Evolutionary conservation across 2,888 invertebrate genomes (phyloP), one percentile per base, ranked within the genome.

Genomic region (Ptychoptera contaminata): DNA sequence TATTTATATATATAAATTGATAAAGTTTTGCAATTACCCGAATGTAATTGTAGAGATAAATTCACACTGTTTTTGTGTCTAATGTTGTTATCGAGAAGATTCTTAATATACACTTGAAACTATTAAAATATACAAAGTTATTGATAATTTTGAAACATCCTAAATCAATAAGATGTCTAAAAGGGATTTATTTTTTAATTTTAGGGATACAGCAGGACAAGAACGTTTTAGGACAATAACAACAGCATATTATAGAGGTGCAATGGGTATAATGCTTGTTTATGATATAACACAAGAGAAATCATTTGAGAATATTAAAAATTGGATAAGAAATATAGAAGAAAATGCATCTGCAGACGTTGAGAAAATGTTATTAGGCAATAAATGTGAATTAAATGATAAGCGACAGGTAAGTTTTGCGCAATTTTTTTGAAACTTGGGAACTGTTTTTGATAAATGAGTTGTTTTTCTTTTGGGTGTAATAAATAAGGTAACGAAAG

Each of bases 261-360:
- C 97, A 37, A 98, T 98, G 96, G 98, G 98, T 49, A 98, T 98
- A 54, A 94, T 97, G 92, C 74, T 97, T 53, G 96, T 96, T 35
- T 98, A 98, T 67, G 98, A 98, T 68, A 96, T 98, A 54, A 97
- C 97, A 56, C 96, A 94, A 70, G 96, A 94, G 62, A 96, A 96
- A 69, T 94, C 93, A 56, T 97, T 98, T 70, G 92, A 97, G 67
- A 97, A 97, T 63, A 97, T 98, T 47, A 91, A 94, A 63, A 97
- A 97, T 65, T 98, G 97, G 97, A 92, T 98, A 54, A 74, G 96
- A 58, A 97, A 97, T 69, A 97, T 97, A 60, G 96, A 97, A 65
- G 96, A 97, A 69, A 94, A 97, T 73, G 97, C 97, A 12, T 92
- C 93, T 41, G 87, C 92, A 14, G 97, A 98, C 70, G 98, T 98